Percentiles rank a stretch among this genome's conserved stretches.
phyloP scores from a whole-genome alignment of 2,888 invertebrate genomes.

The Cataglyphis altisquamis region DNA sequence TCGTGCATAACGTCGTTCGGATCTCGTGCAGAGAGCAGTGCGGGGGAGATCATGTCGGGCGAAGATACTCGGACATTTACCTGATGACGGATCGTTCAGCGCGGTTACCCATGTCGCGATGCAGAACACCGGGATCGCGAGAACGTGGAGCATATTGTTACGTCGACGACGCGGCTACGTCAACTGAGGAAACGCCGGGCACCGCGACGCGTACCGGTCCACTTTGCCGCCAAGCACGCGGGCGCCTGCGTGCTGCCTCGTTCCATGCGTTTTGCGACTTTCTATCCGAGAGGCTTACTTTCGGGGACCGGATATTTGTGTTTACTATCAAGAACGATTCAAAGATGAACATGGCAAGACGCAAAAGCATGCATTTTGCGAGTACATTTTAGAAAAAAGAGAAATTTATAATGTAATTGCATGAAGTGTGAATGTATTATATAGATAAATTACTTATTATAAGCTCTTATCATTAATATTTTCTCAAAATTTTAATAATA shows the following conservation, averaged over 20 bases:
- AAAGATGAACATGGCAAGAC: slow-evolving; percentile 27
- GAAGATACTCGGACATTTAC: slow-evolving; percentile 75
- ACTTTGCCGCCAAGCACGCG: slow-evolving; percentile 81
- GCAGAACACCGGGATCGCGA: slow-evolving; percentile 81
- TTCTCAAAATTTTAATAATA: not conserved
- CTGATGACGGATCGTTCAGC: slow-evolving; percentile 83
- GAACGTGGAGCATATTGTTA: slow-evolving; percentile 81
- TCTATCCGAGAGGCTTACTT: not conserved
- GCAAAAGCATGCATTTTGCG: slow-evolving; percentile 44
- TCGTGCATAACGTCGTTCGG: slow-evolving; percentile 25
- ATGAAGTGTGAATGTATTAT: not conserved
- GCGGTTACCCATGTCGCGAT: slow-evolving; percentile 83
- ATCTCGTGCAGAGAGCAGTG: slow-evolving; percentile 22
- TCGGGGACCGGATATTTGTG: slow-evolving; percentile 59
- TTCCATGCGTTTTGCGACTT: slow-evolving; percentile 22
- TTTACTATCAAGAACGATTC: slow-evolving; percentile 62
- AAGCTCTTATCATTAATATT: not conserved
- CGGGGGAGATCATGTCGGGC: slow-evolving; percentile 19
- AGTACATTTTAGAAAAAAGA: not conserved
- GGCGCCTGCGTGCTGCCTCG: slow-evolving; percentile 63
- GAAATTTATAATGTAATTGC: not conserved
- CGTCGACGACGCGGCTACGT: slow-evolving; percentile 84
- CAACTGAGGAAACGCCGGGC: slow-evolving; percentile 79
- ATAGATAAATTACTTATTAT: not conserved
- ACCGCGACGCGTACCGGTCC: slow-evolving; percentile 65